Percentiles rank a stretch among this genome's conserved stretches.
These are phyloP conservation scores for Atractosteus spatula DNA, from an alignment of 2,113 vertebrate genomes.

Conservation along the genomic window DNA sequence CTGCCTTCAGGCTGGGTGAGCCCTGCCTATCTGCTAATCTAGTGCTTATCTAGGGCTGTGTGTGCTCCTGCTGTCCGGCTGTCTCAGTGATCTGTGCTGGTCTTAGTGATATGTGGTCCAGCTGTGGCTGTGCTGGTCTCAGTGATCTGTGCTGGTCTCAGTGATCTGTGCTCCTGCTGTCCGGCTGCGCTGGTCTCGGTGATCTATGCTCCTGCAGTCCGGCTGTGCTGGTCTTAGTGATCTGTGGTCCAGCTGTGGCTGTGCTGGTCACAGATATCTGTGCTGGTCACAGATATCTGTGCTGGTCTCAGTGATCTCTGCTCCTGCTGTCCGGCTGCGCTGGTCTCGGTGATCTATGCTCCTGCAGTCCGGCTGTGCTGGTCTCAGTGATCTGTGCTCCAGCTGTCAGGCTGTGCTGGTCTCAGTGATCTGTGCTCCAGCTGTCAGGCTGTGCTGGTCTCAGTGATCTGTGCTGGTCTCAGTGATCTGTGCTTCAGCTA, in stretches of 20 bases:
- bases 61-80: no score
- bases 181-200: neutral
- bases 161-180: neutral
- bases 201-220: neutral
- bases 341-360: neutral
- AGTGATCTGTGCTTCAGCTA: neutral
- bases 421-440: no score
- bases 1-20: conserved; percentile 81
- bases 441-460: no score
- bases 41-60: neutral
- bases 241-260: no score
- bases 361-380: no score
- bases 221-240: neutral
- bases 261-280: neutral
- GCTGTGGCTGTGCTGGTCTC: neutral
- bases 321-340: no score
- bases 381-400: neutral
- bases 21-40: neutral
- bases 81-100: no score
- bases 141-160: neutral
- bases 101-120: neutral
- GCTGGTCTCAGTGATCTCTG: no score
- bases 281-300: neutral
- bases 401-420: no score
- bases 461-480: neutral